Conservation (phyloP, 2,797 vertebrate species). For the Eulemur mongoz region DNA sequence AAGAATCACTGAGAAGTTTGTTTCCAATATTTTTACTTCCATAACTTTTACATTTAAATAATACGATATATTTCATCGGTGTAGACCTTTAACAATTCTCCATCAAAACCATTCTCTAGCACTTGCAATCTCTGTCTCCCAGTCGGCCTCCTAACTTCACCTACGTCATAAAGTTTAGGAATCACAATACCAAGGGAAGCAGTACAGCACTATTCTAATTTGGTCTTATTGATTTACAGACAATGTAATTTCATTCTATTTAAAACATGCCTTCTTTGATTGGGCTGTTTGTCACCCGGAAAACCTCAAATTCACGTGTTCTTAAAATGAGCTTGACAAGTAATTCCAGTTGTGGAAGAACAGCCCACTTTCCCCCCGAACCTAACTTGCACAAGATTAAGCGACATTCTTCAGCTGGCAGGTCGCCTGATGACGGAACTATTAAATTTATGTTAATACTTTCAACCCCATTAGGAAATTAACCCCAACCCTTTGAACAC, state of each 20-base stretch:
- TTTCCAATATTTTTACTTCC: background rate
- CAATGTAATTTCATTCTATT: background rate
- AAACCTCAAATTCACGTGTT: no score
- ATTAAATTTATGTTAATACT: background rate
- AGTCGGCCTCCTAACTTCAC: no score
- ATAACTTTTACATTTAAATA: no score
- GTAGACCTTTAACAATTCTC: background rate
- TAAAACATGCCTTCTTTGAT: background rate
- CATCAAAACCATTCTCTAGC: no score
- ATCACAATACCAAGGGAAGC: background rate
- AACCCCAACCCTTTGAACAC: background rate
- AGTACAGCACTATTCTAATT: background rate
- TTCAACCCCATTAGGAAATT: background rate
- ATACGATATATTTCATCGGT: accelerated
- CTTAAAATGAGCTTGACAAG: background rate
- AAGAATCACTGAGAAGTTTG: background rate
- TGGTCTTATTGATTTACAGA: background rate
- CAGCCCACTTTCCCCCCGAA: background rate
- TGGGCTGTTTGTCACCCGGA: accelerated
- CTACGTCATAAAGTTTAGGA: background rate
- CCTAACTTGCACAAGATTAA: background rate
- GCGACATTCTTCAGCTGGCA: no score
- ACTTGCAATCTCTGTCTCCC: accelerated
- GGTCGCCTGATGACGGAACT: background rate
- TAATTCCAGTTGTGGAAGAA: background rate